Conservation (phyloP, 23 tunicate species). For the Clavelina lepadiformis region DNA sequence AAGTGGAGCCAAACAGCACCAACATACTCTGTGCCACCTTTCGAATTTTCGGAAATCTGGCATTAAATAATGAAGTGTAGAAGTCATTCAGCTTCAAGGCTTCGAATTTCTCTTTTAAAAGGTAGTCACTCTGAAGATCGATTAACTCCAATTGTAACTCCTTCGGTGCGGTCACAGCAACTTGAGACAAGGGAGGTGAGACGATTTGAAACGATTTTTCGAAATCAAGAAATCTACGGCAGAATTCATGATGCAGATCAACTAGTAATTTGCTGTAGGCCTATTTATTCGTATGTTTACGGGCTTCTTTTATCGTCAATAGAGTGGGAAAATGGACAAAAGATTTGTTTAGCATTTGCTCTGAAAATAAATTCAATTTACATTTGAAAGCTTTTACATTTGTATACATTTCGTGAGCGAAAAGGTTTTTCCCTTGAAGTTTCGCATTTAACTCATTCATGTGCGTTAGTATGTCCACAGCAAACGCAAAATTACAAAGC, state of each 20-base stretch:
- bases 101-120: conserved; percentile 25
- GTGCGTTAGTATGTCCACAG: conserved; percentile 19
- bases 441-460: conserved; percentile 26
- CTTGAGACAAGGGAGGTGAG: conserved; percentile 17
- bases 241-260: conserved; percentile 25
- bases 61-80: conserved; percentile 2
- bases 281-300: conserved; percentile 17
- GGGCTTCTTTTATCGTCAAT: conserved; percentile 27
- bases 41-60: conserved; percentile 16
- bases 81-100: conserved; percentile 25
- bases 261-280: conserved; percentile 21
- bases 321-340: conserved; percentile 17
- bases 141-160: conserved; percentile 16
- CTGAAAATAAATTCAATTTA: conserved; percentile 14
- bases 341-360: conserved; percentile 7
- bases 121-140: conserved; percentile 28
- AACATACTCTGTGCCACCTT: conserved; percentile 20
- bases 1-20: conserved; percentile 22
- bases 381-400: conserved; percentile 12
- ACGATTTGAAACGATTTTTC: conserved; percentile 14
- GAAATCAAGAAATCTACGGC: conserved; percentile 28
- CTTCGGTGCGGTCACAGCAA: conserved; percentile 17
- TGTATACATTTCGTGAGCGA: conserved; percentile 17
- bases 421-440: conserved; percentile 24
- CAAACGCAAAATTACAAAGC: conserved; percentile 28